A percentile compares a stretch with the other conserved stretches of the same genome.
These are phyloP conservation scores for Podarcis muralis DNA, from an alignment of 2,113 vertebrate genomes.

Conservation along the genomic window DNA sequence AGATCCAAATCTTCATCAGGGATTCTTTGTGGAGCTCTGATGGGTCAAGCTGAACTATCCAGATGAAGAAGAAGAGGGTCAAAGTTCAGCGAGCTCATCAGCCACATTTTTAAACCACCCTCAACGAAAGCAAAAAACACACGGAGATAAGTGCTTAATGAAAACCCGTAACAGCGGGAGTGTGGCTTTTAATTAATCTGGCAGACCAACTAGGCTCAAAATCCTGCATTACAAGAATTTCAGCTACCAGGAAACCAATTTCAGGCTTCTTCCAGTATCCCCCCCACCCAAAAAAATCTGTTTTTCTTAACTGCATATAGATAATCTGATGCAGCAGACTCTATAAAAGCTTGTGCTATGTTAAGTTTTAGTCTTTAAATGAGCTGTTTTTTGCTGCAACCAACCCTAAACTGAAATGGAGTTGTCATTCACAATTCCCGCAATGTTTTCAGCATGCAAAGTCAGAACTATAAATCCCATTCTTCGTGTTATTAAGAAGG, in stretches of 20 bases:
- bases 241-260: neutral
- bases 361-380: too few relatives aligned
- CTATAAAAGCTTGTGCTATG: too few relatives aligned
- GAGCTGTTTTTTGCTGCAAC: too few relatives aligned
- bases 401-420: too few relatives aligned
- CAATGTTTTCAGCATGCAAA: neutral
- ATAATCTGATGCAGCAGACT: too few relatives aligned
- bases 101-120: neutral
- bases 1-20: neutral
- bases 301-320: neutral
- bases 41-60: neutral
- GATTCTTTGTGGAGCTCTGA: neutral
- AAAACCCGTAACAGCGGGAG: neutral
- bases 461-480: neutral
- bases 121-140: neutral
- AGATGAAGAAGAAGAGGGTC: neutral
- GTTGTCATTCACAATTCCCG: neutral
- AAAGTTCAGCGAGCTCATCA: neutral
- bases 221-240: neutral
- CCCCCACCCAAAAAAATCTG: neutral
- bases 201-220: neutral
- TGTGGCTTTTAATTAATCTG: neutral
- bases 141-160: neutral
- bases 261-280: neutral
- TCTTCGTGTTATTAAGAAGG: neutral